phyloP scores from a whole-genome alignment of 1,140 invertebrate species.

The Drosophila leontia region DNA sequence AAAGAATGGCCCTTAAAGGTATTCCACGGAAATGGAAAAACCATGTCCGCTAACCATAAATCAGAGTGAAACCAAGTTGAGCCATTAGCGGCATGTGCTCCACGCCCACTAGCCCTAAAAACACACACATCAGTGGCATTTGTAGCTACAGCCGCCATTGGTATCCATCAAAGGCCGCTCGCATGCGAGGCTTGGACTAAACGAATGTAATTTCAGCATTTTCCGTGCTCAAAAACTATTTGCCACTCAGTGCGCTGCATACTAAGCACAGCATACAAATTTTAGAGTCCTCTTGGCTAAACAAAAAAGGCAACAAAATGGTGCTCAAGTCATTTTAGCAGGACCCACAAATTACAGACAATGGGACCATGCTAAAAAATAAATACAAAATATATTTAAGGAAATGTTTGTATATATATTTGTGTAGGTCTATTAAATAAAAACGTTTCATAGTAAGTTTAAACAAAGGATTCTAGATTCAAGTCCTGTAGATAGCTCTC shows the following conservation, averaged over 20 bases:
- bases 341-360: slow-evolving; percentile 34
- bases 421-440: too few species aligned
- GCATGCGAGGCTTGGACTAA: slow-evolving; percentile 36
- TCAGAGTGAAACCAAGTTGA: slow-evolving; percentile 55
- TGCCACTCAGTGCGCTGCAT: slow-evolving; percentile 61
- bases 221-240: slow-evolving; percentile 78
- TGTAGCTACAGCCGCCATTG: slow-evolving; percentile 8
- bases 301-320: slow-evolving; percentile 37
- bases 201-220: slow-evolving; percentile 63
- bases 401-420: too few species aligned
- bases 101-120: slow-evolving; percentile 30
- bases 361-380: slow-evolving; percentile 3
- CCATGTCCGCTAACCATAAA: slow-evolving; percentile 61
- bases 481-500: too few species aligned
- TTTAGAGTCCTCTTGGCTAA: slow-evolving; percentile 19
- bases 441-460: too few species aligned
- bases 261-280: slow-evolving; percentile 53
- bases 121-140: slow-evolving; percentile 6
- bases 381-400: too few species aligned
- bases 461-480: too few species aligned
- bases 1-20: slow-evolving; percentile 17
- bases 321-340: slow-evolving; percentile 60
- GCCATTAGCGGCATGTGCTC: slow-evolving; percentile 69
- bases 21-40: slow-evolving; percentile 49
- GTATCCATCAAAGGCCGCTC: slow-evolving; percentile 42